Base-by-base conservation (phyloP, 2,888 invertebrate genomes). In the Ichneumoninae sp. region DNA sequence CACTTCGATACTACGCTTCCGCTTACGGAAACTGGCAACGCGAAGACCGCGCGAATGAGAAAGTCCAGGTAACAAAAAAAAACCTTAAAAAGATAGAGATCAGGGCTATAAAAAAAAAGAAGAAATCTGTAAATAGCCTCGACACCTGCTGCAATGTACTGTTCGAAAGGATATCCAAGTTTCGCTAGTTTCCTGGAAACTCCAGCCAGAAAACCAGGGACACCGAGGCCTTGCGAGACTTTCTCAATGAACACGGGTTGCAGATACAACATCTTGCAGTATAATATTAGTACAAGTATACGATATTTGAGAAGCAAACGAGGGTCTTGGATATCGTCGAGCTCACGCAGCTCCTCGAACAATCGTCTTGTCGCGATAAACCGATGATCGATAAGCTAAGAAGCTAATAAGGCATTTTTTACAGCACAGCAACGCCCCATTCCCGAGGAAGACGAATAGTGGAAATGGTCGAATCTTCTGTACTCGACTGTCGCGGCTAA, bases 351-450 rank as follows among this genome's bases (percentile, higher is more conserved):
- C 40, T 70, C 36, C 30, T 16, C n/a, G 52, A 70, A 76, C 70
- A 81, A 81, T 81, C 60, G 60, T 75, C 73, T 36, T 22, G 73
- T 54, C 40, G 40, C 33, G 73, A 66, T 68, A 60, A 75, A 69
- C 60, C 47, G 57, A 30, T 76, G 30, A 50, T 78, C 57, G 57
- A 33, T 6, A 6, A 6, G 33, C 33, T 6, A 33, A 0, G 33
- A 6, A 33, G 8, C 4, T 44, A 73, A 83, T 83, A 78, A 83
- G 68, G 68, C 10, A 36, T 50, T 50, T 60, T 60, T 50, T 66
- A 78, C 74, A 66, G 44, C 52, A 33, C 44, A 47, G 66, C 26
- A 57, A 65, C 71, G 57, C 13, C 33, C 54, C 7, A 77, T 77
- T 50, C 22, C 6, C 57, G 50, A 68, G 54, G 16, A 60, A 66